Evolutionary conservation across 2,888 invertebrate genomes (phyloP).

Genomic region (Polydesmus complanatus): DNA sequence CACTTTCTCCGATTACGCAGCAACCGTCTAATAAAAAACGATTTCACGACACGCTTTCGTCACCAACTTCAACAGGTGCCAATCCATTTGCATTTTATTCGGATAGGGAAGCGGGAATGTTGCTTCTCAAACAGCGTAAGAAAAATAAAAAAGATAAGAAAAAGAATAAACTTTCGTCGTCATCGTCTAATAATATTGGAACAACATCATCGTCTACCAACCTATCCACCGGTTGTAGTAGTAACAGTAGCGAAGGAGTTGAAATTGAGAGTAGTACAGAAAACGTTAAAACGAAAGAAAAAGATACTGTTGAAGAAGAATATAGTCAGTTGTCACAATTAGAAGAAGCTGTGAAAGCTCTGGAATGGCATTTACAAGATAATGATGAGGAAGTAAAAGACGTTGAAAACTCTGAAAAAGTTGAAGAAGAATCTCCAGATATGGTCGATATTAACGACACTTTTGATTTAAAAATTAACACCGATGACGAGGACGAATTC

Average conservation of each 20-base stretch:
- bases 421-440: too few relatives aligned
- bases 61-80: neutral
- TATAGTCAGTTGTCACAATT: neutral
- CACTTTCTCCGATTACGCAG: neutral
- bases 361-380: constrained; percentile 2
- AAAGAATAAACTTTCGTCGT: too few relatives aligned
- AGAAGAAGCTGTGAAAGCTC: constrained; percentile 7
- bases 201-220: too few relatives aligned
- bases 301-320: neutral
- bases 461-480: neutral
- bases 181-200: too few relatives aligned
- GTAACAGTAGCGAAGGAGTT: constrained; percentile 20
- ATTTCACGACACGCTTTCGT: too few relatives aligned
- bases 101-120: neutral
- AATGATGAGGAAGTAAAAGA: neutral
- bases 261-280: too few relatives aligned
- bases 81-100: neutral
- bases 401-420: too few relatives aligned
- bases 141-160: constrained; percentile 46
- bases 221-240: too few relatives aligned
- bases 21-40: too few relatives aligned
- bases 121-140: constrained; percentile 16
- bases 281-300: too few relatives aligned
- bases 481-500: too few relatives aligned
- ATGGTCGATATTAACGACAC: too few relatives aligned